Base-by-base conservation (phyloP, 2,113 vertebrate species). In the Scomber japonicus region DNA sequence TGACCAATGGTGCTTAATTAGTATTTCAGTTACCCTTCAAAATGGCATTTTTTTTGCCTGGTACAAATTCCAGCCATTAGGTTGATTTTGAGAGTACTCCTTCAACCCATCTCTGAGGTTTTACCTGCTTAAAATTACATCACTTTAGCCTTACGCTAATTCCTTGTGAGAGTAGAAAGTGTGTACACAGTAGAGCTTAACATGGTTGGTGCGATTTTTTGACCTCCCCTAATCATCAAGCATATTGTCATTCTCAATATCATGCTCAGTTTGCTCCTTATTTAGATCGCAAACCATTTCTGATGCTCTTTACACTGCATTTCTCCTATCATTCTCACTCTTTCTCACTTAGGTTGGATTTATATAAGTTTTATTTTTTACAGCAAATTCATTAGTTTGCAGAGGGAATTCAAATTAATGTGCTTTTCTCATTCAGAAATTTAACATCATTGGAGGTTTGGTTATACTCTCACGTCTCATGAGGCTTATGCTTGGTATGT, bases 241-340 rank as follows among this genome's bases (percentile, higher is more conserved):
- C 14, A 27, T 8, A 24, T 54, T 60, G 17, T 48, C 13, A 24
- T 27, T 54, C 24, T 54, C 50, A 68, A 65, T 50, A 49, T 45
- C 60, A 56, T 64, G 71, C 53, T 56, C 35, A 35, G 19, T 63
- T 62, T 45, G 16, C 48, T 61, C 31, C n/a, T 31, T 30, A 16
- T 73, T 75, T 60, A 67, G 59, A 49, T 71, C 62, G 45, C 56
- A 55, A 16, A 56, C 13, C n/a, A 48, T 79, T 19, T 45, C 40
- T 31, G 3, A 60, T 30, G 19, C n/a, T 76, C 9, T 63, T 69
- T 12, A 35, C 24, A 35, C 16, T 45, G 49, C 61, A 57, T 72
- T n/a, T 40, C 54, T 27, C 6, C 31, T 62, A 13, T 14, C 35
- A 3, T n/a, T 15, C 31, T 3, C 21, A 11, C 40, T 56, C 4